Percentiles rank a stretch among this genome's conserved stretches.
phyloP scores from a whole-genome alignment of 2,888 invertebrate species.

The Andrena bicolor region DNA sequence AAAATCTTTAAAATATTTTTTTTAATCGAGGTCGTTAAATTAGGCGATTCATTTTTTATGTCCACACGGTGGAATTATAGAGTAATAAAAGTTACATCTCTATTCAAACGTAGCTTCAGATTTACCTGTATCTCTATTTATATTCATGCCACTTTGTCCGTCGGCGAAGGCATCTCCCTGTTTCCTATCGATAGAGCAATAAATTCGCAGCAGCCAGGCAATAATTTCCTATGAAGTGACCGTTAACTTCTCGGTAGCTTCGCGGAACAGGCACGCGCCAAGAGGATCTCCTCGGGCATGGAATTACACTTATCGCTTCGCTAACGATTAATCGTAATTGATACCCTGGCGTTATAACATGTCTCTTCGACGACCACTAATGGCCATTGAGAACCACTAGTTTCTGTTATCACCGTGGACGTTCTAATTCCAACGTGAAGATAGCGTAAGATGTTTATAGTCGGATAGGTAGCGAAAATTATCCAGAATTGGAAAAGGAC shows the following conservation, averaged over 20 bases:
- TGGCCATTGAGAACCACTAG: neutral
- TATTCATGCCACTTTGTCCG: neutral
- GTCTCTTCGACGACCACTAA: neutral
- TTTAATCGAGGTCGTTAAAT: neutral
- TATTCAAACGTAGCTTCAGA: neutral
- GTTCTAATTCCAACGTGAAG: neutral
- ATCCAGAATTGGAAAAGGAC: neutral
- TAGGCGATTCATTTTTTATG: neutral
- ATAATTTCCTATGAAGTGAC: slow-evolving; percentile 40
- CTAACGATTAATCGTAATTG: slow-evolving; percentile 40
- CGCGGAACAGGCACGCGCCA: slow-evolving; percentile 30
- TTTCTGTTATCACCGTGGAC: slow-evolving; percentile 16
- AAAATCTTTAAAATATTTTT: too few species aligned
- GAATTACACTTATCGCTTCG: slow-evolving; percentile 24
- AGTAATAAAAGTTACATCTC: neutral
- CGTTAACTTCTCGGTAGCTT: slow-evolving; percentile 34
- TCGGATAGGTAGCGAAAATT: neutral
- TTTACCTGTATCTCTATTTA: neutral
- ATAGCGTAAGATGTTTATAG: neutral
- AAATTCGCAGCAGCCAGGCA: neutral
- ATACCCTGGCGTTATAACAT: slow-evolving; percentile 16
- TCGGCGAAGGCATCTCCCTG: neutral
- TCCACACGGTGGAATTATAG: neutral
- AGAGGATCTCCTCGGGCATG: slow-evolving; percentile 1
- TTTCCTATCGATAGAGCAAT: neutral